Base-by-base conservation (phyloP, 2,888 invertebrate genomes). In the Chymomyza procnemis region DNA sequence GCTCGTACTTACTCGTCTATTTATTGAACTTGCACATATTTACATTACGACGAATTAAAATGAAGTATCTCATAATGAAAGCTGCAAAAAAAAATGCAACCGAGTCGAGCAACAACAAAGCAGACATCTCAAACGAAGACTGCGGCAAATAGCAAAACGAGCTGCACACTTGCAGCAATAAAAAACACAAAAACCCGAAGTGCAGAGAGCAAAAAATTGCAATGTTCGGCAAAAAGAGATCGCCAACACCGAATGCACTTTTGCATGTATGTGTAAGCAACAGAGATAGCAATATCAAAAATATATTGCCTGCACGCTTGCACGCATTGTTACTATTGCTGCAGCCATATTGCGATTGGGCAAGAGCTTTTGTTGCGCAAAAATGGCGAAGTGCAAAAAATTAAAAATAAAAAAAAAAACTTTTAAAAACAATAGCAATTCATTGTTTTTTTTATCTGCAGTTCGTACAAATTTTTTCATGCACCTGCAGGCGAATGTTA, bases 81-180 rank as follows among this genome's bases (percentile, higher is more conserved):
- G n/a, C 16, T 16, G 85, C 78, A 79, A 75, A 76, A 85, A 75
- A 26, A 66, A 80, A 66, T 85, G 83, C 85, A 85, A 66, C 66
- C 34, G 34, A 41, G 34, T 2, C 34, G 6, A 41, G 66, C 47
- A 48, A 52, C 52, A 34, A 19, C 58, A 66, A 9, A 55, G 61
- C 56, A 58, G n/a, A 12, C 55, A 8, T 21, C 22, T 26, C 26
- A 22, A 55, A n/a, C 19, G 26, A 55, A 41, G 34, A 41, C 34
- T 41, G 34, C 34, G 34, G 55, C 21, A n/a, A 55, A 30, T 55
- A 14, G 55, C 55, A 19, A 55, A 55, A 16, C n/a, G 55, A 5
- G 14, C 34, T 12, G 3, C 12, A 2, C 34, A 12, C 34, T 55
- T 21, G 6, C 21, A 67, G 69, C 58, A 61, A 54, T 41, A 41